Base-by-base conservation (phyloP, 2,797 vertebrate species). In the Coracias cyanogaster region DNA sequence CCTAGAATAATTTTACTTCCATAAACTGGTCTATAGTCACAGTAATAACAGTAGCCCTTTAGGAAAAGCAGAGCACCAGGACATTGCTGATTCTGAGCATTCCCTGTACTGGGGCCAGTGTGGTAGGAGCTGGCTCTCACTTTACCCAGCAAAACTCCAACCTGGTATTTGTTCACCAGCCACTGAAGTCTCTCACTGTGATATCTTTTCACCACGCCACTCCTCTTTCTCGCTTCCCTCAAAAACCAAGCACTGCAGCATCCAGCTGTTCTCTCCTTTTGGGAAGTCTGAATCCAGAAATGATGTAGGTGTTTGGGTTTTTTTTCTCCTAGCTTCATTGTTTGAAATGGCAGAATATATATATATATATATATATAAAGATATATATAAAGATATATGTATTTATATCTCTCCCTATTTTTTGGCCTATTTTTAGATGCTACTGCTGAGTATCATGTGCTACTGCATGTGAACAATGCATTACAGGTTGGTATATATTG, bases 361-460 rank as follows among this genome's bases (percentile, higher is more conserved):
- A n/a, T n/a, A n/a, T n/a, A n/a, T n/a, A n/a, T n/a, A n/a, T n/a
- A n/a, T n/a, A n/a, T n/a, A n/a, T n/a, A n/a, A n/a, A n/a, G n/a
- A n/a, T n/a, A n/a, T n/a, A n/a, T n/a, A n/a, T n/a, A n/a, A n/a
- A n/a, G n/a, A n/a, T n/a, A n/a, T 64, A 22, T 65, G 9, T 57
- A 79, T 84, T 77, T 94, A 29, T 88, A 55, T 51, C 29, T 88
- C 29, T 86, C 15, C 22, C 16, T 9, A 26, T 82, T 86, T 51
- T 58, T 41, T 74, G 26, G 33, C 4, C 37, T 94, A 76, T 91
- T 91, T 97, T 94, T 91, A 49, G 72, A 19, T 74, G 24, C 39
- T 86, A 3, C 52, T 82, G 43, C 76, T 19, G 64, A 78, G 33
- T 83, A 62, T 46, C 46, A 46, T 37, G 69, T 87, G 43, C 41